Evolutionary conservation across 2,888 invertebrate genomes (phyloP), one percentile per base, ranked within the genome.

Genomic region (Apoda limacodes): DNA sequence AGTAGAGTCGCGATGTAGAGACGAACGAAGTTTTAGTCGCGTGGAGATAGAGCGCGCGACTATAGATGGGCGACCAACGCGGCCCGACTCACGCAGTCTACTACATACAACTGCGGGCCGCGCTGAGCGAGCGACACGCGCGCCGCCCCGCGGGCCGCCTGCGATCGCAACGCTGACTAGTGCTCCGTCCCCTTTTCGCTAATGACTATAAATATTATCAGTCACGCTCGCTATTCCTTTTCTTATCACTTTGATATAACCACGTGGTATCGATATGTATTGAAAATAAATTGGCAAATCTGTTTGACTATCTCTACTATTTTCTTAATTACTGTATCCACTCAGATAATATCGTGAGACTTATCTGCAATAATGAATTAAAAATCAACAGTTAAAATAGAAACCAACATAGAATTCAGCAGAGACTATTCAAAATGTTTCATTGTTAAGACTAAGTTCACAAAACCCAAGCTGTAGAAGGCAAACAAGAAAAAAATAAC

Each of bases 11-110:
- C 61, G 65, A 51, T 54, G 52, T 52, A 49, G 52, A 56, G 60
- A 65, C 71, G 76, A 68, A 71, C 67, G 78, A 75, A 75, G 76
- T 75, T 75, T 75, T 5, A 44, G 53, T 60, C 66, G 64, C 63
- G 65, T 58, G 63, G 52, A 71, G 54, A 54, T 59, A 55, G 65
- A 60, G 66, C 62, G 57, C 62, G 63, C 67, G 63, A 60, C 53
- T 59, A 46, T 54, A 44, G 60, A 61, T 56, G 52, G 56, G 61
- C 76, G 74, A 70, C 74, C 83, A 80, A 74, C 83, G 82, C 74
- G 70, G 83, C 84, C 83, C 84, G 83, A 83, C 83, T 83, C 84
- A 82, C 84, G 84, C 85, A 83, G 75, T 83, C 83, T 84, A 84
- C 85, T 86, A 83, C 82, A 5, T 55, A 54, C 82, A 50, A 74